Evolutionary conservation across 2,888 invertebrate species (phyloP), one percentile per base, ranked within the genome.

Genomic region (Amphipyra berbera): DNA sequence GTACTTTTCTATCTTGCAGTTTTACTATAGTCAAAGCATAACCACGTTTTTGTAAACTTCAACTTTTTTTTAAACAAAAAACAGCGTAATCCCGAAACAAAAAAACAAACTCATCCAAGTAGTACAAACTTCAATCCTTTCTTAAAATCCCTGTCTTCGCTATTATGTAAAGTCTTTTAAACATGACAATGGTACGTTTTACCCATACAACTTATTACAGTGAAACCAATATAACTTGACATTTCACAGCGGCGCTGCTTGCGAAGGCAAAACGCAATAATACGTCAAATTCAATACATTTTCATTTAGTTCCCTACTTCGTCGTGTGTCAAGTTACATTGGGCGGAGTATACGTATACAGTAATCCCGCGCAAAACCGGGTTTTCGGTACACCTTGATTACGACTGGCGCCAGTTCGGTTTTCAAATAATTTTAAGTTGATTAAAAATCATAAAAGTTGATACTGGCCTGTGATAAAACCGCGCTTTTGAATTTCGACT

Each of bases 391-490:
- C 47, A 57, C 61, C 38, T 75, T 75, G 68, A 78, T 80, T 77
- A 61, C 70, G 59, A 27, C 42, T 61, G 79, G 79, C 79, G 79
- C 79, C 79, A 61, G 57, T 45, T 45, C 45, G 59, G 58, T 45
- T 63, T 69, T 71, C 54, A 64, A 76, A 76, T 65, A 68, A 76
- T 68, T 72, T 79, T 62, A 72, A 71, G 58, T 78, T 79, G 73
- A 79, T 79, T 73, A 76, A 76, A 77, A 81, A 81, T 79, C 79
- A 71, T 79, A 79, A 80, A 81, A 76, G 59, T 78, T 73, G 61
- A 65, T 76, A 75, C 68, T 63, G 62, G 65, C 52, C 62, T 59
- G 66, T 72, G 72, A 61, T 68, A 61, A 76, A 76, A 73, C 46
- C 48, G 50, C 52, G 41, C 63, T 62, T 76, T 66, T 59, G 57